Percentiles rank a stretch among this genome's conserved stretches.
Evolutionary conservation across 2,797 vertebrate species (phyloP).

Genomic region (Chelonia mydas): DNA sequence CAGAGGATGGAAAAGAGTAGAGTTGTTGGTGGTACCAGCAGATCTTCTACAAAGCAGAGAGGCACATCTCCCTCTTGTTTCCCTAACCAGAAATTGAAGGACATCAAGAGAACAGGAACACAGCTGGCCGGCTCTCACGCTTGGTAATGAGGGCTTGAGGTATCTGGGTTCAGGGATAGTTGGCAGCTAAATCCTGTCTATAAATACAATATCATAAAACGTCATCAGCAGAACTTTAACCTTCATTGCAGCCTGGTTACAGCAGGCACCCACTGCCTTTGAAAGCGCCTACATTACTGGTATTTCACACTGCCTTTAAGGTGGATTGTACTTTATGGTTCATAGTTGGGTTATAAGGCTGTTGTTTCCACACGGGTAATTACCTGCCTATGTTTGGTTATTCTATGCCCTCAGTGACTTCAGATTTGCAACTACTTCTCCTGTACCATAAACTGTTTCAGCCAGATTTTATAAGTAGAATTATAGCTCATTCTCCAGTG

Average conservation of each 20-base stretch:
- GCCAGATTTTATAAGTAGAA: background rate
- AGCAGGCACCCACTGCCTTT: conserved; percentile 3
- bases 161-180: background rate
- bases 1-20: background rate
- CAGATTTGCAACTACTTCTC: background rate
- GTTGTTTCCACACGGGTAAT: conserved; percentile 5
- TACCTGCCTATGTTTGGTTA: conserved; percentile 15
- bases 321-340: conserved; percentile 14
- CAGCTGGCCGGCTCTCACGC: background rate
- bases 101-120: background rate
- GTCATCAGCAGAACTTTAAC: background rate
- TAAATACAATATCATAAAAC: background rate
- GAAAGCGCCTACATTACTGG: background rate
- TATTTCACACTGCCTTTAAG: background rate
- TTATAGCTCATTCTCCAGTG: background rate
- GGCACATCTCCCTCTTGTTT: background rate
- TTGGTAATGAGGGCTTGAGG: background rate
- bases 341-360: conserved; percentile 29
- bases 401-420: background rate
- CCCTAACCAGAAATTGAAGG: background rate
- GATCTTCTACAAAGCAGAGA: background rate
- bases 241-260: background rate
- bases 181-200: conserved; percentile 21
- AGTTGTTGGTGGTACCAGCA: background rate
- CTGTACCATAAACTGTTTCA: conserved; percentile 6